phyloP scores from a whole-genome alignment of 2,113 vertebrate genomes.

The Prietella phreatophila region DNA sequence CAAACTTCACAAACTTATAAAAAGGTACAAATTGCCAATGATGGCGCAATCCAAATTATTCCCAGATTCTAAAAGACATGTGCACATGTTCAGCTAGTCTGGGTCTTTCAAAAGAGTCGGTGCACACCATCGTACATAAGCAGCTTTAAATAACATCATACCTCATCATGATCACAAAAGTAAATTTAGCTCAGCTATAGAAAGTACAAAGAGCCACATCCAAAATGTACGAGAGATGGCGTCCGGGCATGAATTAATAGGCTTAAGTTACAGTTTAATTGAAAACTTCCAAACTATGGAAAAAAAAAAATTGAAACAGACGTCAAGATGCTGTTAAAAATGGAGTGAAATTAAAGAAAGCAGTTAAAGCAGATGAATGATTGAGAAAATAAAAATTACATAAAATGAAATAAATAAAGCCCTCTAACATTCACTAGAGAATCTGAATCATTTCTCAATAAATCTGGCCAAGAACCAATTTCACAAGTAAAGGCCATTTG shows the following conservation, averaged over 20 bases:
- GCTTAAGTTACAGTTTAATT: neutral
- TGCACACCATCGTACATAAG: neutral
- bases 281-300: neutral
- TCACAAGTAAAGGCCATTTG: neutral
- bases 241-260: too few relatives aligned
- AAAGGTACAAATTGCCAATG: slow-evolving; percentile 43
- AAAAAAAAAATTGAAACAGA: neutral
- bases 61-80: slow-evolving; percentile 40
- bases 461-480: neutral
- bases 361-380: neutral
- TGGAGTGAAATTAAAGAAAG: neutral
- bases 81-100: slow-evolving; percentile 10
- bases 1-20: slow-evolving; percentile 46
- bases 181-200: slow-evolving; percentile 23
- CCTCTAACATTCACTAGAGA: neutral
- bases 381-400: neutral
- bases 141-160: slow-evolving; percentile 19
- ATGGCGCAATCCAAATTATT: slow-evolving; percentile 52
- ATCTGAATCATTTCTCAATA: neutral
- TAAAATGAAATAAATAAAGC: neutral
- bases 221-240: neutral
- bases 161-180: slow-evolving; percentile 14
- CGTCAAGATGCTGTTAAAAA: neutral
- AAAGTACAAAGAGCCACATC: neutral
- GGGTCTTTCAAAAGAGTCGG: neutral